These are phyloP conservation scores for Drosophila stalkeri DNA, from an alignment of 2,888 invertebrate genomes.

Conservation along the genomic window DNA sequence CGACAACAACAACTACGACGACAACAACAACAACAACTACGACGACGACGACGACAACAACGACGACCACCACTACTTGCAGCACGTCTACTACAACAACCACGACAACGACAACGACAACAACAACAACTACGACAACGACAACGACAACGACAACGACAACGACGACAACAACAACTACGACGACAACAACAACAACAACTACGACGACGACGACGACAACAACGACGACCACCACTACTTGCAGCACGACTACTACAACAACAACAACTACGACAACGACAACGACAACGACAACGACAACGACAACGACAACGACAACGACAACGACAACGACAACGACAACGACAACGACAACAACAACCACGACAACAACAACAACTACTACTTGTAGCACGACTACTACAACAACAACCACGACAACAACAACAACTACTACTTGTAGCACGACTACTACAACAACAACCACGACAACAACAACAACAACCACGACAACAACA, in stretches of 20 bases:
- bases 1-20: background rate
- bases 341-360: background rate
- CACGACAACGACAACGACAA: slow-evolving; percentile 3
- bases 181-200: background rate
- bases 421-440: background rate
- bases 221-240: background rate
- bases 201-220: background rate
- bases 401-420: background rate
- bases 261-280: no score
- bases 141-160: slow-evolving; percentile 13
- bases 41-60: slow-evolving; percentile 15
- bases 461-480: background rate
- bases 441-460: background rate
- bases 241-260: no score
- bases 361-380: slow-evolving; percentile 1
- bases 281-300: background rate
- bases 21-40: slow-evolving; percentile 14
- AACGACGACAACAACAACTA: slow-evolving; percentile 1
- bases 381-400: background rate
- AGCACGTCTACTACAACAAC: slow-evolving; percentile 4
- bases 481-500: background rate
- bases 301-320: slow-evolving; percentile 9
- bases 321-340: background rate
- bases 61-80: slow-evolving; percentile 13
- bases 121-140: background rate